Conservation (phyloP, 2,113 vertebrate genomes). For the Gasterosteus aculeatus region DNA sequence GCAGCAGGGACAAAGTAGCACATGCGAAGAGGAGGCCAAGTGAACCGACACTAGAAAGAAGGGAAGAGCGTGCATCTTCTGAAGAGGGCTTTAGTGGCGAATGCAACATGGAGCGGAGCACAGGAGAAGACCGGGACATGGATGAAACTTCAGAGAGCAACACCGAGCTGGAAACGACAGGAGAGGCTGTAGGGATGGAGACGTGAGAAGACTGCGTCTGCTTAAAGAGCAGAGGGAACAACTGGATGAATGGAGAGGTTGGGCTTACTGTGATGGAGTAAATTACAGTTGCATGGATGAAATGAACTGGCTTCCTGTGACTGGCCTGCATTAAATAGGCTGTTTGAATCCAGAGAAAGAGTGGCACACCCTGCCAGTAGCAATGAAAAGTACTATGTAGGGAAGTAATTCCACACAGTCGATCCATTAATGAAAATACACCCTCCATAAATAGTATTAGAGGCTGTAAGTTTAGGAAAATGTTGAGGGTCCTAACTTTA, state of each 20-base stretch:
- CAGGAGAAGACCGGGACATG: not conserved
- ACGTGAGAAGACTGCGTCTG: not conserved
- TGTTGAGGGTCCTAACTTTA: not conserved
- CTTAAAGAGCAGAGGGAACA: not conserved
- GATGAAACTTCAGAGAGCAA: conserved; percentile 3
- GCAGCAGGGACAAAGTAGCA: not conserved
- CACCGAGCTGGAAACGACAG: conserved; percentile 1
- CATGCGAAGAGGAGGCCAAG: not conserved
- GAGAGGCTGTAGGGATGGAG: conserved; percentile 2
- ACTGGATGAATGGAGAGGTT: not conserved
- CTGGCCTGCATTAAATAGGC: no score
- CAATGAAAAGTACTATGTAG: not conserved
- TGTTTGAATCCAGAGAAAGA: not conserved
- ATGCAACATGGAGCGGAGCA: conserved; percentile 16
- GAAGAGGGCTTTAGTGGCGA: not conserved
- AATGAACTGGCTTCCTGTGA: not conserved
- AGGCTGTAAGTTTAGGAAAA: not conserved
- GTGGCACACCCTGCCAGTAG: not conserved
- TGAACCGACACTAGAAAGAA: not conserved
- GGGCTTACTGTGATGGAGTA: not conserved
- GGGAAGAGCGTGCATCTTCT: fast-evolving
- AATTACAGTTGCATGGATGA: not conserved
- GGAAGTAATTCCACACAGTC: not conserved
- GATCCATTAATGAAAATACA: not conserved
- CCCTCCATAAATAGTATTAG: not conserved